Evolutionary conservation across 2,113 vertebrate species (phyloP), one percentile per base, ranked within the genome.

Genomic region (Leptobrachium ailaonicum): DNA sequence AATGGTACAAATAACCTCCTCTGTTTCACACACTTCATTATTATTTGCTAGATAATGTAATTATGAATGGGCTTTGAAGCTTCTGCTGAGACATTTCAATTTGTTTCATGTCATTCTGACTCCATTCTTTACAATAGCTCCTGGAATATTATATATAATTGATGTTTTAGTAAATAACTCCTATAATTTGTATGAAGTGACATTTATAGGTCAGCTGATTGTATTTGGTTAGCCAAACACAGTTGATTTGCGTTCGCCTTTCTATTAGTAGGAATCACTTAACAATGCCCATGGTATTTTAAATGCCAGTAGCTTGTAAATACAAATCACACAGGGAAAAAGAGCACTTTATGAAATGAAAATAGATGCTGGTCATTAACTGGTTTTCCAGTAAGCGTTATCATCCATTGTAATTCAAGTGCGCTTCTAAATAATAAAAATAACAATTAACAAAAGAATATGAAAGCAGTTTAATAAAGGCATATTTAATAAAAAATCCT

Each of bases 231-330:
- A 54, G 50, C 50, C 50, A 54, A 1, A 54, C 50, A 32, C 20
- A 32, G 20, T 32, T 32, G 20, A 32, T 32, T 32, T 32, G 20
- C 20, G 20, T 32, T 32, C 20, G 20, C 11, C 50, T 8, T 54
- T 54, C 50, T 69, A 44, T 47, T 50, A 71, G n/a, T 43, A 71
- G 50, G n/a, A 47, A 20, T 71, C 44, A 50, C 44, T 50, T 71
- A 9, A 68, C 41, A 42, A 47, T 50, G 47, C 50, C 68, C 44
- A 13, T 20, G 68, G 50, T 43, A 64, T 2, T 6, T 64, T 71
- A 20, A 71, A 50, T 71, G 45, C 43, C 45, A 71, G 4, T 32
- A 64, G 68, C 43, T 45, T 71, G 20, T 71, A 20, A 71, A 71
- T 71, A 32, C 20, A 71, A 71, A 50, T 71, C 44, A 71, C 14